Percentiles rank a stretch among this genome's conserved stretches.
Conservation (phyloP, 2,888 invertebrate species). For the Cyaniris semiargus region DNA sequence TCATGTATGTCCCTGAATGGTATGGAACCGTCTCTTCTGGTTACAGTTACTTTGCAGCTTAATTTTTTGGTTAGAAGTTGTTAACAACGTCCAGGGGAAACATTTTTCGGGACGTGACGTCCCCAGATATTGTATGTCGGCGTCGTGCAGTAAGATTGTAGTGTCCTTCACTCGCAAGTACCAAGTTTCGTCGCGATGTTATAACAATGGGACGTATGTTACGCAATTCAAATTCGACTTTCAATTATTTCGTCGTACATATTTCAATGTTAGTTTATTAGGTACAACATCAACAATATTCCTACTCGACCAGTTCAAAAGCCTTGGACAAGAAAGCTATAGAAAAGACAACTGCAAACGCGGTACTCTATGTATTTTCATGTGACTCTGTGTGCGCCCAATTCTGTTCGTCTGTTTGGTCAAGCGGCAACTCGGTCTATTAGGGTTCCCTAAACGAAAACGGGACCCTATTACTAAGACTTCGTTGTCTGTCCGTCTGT, state of each 20-base stretch:
- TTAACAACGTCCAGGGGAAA: too few relatives aligned
- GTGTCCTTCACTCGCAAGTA: background rate
- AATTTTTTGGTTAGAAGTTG: background rate
- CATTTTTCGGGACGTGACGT: background rate
- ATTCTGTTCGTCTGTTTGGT: too few relatives aligned
- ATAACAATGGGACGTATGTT: slow-evolving; percentile 1
- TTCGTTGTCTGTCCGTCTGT: too few relatives aligned
- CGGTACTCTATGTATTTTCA: too few relatives aligned
- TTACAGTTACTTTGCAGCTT: background rate
- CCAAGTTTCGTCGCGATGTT: background rate
- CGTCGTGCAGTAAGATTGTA: background rate
- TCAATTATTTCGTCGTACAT: background rate
- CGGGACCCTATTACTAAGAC: too few relatives aligned
- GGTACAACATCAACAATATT: background rate
- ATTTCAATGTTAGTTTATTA: background rate
- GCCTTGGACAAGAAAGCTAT: background rate
- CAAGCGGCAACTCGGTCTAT: too few relatives aligned
- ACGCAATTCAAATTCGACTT: slow-evolving; percentile 8
- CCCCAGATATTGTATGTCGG: background rate
- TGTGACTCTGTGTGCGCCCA: too few relatives aligned
- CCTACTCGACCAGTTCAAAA: background rate
- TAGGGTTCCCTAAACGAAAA: too few relatives aligned
- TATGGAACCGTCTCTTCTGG: too few relatives aligned
- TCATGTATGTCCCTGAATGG: too few relatives aligned
- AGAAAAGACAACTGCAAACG: background rate